Percentiles rank a stretch among this genome's conserved stretches.
Evolutionary conservation across 35 echinoderm and acorn worm genomes (phyloP).

Genomic region (Diadema setosum): DNA sequence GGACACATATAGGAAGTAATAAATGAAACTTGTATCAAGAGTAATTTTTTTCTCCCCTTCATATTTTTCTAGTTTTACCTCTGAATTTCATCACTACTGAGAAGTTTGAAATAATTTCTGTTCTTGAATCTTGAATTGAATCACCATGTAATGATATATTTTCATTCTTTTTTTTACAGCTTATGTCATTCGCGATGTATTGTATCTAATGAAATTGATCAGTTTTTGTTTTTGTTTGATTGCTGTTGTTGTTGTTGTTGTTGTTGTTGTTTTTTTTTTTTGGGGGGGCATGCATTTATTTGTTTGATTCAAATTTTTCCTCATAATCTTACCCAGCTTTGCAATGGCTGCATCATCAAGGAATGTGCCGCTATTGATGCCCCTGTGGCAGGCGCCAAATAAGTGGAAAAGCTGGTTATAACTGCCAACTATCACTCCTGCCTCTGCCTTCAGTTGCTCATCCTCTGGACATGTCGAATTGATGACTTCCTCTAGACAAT

Average conservation of each 20-base stretch:
- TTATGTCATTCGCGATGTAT: neutral
- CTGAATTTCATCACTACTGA: too few species aligned
- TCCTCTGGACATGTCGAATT: neutral
- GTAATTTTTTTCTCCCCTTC: neutral
- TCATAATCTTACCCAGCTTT: neutral
- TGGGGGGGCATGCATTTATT: too few species aligned
- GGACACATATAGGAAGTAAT: neutral
- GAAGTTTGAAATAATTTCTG: neutral
- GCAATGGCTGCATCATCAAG: neutral
- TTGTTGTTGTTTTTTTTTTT: too few species aligned
- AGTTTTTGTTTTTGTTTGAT: neutral
- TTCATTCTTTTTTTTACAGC: too few species aligned
- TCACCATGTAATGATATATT: too few species aligned
- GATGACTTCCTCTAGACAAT: neutral
- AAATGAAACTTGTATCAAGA: neutral
- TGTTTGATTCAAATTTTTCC: neutral
- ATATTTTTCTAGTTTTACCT: neutral
- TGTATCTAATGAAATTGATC: neutral
- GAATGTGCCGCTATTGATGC: neutral
- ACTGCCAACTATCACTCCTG: neutral
- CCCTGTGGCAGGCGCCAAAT: neutral
- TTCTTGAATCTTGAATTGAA: neutral
- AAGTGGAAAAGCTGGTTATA: conserved; percentile 6
- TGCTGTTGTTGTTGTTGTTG: neutral
- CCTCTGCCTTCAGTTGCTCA: neutral